Evolutionary conservation across 2,888 invertebrate genomes (phyloP).

Genomic region (Neoaliturus tenellus): DNA sequence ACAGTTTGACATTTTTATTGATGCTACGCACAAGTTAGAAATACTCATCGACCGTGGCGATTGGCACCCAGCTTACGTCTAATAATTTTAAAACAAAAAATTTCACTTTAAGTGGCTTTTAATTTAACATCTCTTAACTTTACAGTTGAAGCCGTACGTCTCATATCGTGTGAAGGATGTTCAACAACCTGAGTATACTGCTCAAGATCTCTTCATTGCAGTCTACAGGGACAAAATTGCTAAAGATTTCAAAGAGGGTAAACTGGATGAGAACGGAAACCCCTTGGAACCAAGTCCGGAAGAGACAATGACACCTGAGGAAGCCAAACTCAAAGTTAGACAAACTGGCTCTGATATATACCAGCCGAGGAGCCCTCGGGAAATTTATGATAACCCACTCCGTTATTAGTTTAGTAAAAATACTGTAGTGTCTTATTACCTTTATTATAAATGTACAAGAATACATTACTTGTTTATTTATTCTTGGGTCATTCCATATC

Average conservation of each 20-base stretch:
- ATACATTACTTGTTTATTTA: too few relatives aligned
- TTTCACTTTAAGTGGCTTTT: too few relatives aligned
- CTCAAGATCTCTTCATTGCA: slow-evolving; percentile 88
- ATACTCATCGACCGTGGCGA: too few relatives aligned
- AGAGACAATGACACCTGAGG: slow-evolving; percentile 83
- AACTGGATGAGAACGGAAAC: slow-evolving; percentile 81
- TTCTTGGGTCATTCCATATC: too few relatives aligned
- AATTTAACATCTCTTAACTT: too few relatives aligned
- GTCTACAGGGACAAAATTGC: slow-evolving; percentile 88
- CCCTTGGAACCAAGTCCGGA: slow-evolving; percentile 83
- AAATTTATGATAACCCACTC: slow-evolving; percentile 40
- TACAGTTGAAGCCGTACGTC: slow-evolving; percentile 93
- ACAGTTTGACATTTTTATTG: too few relatives aligned
- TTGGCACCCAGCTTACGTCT: too few relatives aligned
- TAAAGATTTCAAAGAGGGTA: slow-evolving; percentile 82
- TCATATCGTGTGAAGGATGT: slow-evolving; percentile 88
- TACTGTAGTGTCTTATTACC: too few relatives aligned
- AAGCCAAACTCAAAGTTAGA: slow-evolving; percentile 82
- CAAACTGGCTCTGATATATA: slow-evolving; percentile 91
- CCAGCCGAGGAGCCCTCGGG: slow-evolving; percentile 63
- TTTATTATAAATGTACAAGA: too few relatives aligned
- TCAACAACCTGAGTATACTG: slow-evolving; percentile 87
- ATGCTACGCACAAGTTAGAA: too few relatives aligned
- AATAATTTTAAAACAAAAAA: too few relatives aligned
- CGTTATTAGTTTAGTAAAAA: slow-evolving; percentile 19